Evolutionary conservation across 1,140 invertebrate genomes (phyloP).

Genomic region (Trichoplusia ni): DNA sequence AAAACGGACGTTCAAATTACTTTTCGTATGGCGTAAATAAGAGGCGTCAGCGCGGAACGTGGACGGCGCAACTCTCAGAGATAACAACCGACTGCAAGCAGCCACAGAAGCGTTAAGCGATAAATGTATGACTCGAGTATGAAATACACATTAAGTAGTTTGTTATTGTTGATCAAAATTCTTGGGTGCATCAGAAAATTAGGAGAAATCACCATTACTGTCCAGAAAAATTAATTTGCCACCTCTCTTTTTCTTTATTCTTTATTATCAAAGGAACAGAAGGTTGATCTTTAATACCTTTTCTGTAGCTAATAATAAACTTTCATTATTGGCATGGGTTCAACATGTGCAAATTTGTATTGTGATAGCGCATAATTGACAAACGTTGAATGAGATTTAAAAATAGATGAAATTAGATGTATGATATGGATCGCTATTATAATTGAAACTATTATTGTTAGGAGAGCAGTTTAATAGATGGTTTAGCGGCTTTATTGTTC

Average conservation of each 20-base stretch:
- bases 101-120: constrained; percentile 44
- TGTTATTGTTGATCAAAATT: constrained; percentile 1
- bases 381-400: no score
- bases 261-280: no score
- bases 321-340: no score
- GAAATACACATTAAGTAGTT: constrained; percentile 23
- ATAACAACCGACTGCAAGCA: constrained; percentile 45
- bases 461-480: not conserved
- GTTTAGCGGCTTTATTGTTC: not conserved
- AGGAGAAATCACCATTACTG: no score
- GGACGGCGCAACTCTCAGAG: constrained; percentile 44
- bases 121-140: constrained; percentile 37
- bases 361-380: no score
- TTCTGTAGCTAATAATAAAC: no score
- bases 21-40: constrained; percentile 47
- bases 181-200: constrained; percentile 2
- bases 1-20: constrained; percentile 51
- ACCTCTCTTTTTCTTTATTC: no score
- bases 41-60: constrained; percentile 58
- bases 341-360: no score
- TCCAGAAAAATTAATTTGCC: no score
- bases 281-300: no score
- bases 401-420: no score
- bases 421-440: no score
- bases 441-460: not conserved